A percentile compares a stretch with the other conserved stretches of the same genome.
These are phyloP conservation scores for Drosophila lacertosa DNA, from an alignment of 1,140 invertebrate genomes.

Conservation along the genomic window DNA sequence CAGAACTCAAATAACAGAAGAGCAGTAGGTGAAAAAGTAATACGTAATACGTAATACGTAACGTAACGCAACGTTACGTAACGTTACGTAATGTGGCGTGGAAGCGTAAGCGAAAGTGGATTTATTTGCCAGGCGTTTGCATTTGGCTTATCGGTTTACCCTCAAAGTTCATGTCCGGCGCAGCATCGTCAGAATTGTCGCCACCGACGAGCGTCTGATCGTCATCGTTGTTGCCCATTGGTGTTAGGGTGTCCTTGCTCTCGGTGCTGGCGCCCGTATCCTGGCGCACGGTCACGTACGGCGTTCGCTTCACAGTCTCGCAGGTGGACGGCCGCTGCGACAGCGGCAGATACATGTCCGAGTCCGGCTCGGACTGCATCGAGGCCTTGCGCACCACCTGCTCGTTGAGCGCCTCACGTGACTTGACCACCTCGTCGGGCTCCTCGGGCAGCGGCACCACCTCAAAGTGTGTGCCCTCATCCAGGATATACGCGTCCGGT, in stretches of 20 bases:
- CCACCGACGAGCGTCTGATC: conserved; percentile 75
- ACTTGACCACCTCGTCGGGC: conserved; percentile 83
- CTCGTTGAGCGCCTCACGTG: conserved; percentile 74
- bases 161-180: conserved; percentile 78
- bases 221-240: conserved; percentile 77
- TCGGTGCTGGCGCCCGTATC: conserved; percentile 83
- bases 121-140: conserved; percentile 20
- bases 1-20: conserved; percentile 14
- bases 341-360: conserved; percentile 75
- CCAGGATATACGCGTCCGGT: conserved; percentile 86
- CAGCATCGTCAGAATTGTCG: conserved; percentile 76
- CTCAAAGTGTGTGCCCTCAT: conserved; percentile 86
- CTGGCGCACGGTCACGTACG: conserved; percentile 80
- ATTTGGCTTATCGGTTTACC: conserved; percentile 57
- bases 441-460: conserved; percentile 85
- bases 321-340: conserved; percentile 78
- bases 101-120: conserved; percentile 4
- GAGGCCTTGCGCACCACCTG: conserved; percentile 75
- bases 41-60: conserved; percentile 13
- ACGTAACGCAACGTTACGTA: conserved; percentile 5
- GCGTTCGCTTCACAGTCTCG: conserved; percentile 78
- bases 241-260: conserved; percentile 82
- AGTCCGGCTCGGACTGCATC: conserved; percentile 82
- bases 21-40: neutral
- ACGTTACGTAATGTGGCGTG: conserved; percentile 15